A percentile compares a stretch with the other conserved stretches of the same genome.
phyloP scores from a whole-genome alignment of 2,113 vertebrate species.

The Stigmatopora argus region DNA sequence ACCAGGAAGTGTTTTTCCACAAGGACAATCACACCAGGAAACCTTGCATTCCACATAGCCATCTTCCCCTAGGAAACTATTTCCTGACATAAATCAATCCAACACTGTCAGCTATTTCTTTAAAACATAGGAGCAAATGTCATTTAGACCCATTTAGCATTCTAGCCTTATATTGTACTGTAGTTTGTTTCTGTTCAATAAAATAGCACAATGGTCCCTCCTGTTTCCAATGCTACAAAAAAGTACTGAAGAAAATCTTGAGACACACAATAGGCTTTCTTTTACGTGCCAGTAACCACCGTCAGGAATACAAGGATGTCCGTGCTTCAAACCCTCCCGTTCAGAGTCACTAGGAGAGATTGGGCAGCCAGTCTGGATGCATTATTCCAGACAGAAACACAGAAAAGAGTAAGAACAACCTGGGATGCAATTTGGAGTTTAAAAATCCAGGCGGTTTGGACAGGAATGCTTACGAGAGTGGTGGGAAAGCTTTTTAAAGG shows the following conservation, averaged over 20 bases:
- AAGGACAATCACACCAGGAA: slow-evolving; percentile 67
- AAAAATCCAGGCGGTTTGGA: slow-evolving; percentile 9
- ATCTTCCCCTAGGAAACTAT: slow-evolving; percentile 48
- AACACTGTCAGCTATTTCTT: slow-evolving; percentile 24
- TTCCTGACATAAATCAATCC: slow-evolving; percentile 49
- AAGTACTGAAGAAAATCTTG: slow-evolving; percentile 7
- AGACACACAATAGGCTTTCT: slow-evolving; percentile 27
- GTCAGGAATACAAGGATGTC: slow-evolving; percentile 62
- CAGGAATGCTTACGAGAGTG: slow-evolving; percentile 1
- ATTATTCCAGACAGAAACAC: slow-evolving; percentile 30
- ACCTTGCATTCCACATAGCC: slow-evolving; percentile 52
- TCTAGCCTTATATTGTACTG: background rate
- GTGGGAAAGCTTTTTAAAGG: slow-evolving; percentile 6
- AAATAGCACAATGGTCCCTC: background rate
- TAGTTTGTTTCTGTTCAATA: background rate
- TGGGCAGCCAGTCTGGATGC: slow-evolving; percentile 26
- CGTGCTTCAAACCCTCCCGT: slow-evolving; percentile 54
- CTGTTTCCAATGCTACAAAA: background rate
- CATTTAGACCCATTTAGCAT: background rate
- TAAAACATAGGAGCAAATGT: background rate
- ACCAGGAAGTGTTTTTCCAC: slow-evolving; percentile 69
- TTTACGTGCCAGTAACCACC: slow-evolving; percentile 51
- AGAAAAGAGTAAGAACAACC: slow-evolving; percentile 24
- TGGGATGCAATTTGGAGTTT: background rate
- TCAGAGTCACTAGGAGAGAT: slow-evolving; percentile 8